Base-by-base conservation (phyloP, 2,888 invertebrate genomes). In the Drosophila conformis region DNA sequence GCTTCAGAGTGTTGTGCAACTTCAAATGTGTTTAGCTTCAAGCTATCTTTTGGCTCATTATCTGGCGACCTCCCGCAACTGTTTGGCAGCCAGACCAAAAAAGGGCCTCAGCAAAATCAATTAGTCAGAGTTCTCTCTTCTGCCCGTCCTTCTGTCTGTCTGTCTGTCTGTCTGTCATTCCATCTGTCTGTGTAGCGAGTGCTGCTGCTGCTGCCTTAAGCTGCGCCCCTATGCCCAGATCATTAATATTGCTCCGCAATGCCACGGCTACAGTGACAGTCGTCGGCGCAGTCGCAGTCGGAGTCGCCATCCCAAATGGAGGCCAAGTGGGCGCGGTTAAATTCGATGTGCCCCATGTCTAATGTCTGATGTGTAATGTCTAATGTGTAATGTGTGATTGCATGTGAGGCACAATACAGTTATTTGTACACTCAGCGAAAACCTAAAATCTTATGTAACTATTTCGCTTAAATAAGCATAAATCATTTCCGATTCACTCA, bases 91-190 rank as follows among this genome's bases (percentile, higher is more conserved):
- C 65, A 66, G 46, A 53, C 38, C 38, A 51, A 49, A 62, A 66
- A 70, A 71, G 65, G 65, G 58, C 72, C 62, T 58, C 61, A 75
- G 49, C n/a, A 65, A 83, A 87, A 90, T 90, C 87, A 90, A 87
- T 87, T 87, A 87, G 87, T 68, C 75, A 70, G 76, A 76, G 76
- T 74, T 80, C 57, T 42, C 63, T 46, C 40, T 8, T 21, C 27
- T 15, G 25, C 29, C 38, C 18, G 36, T n/a, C 18, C 1, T 25
- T 15, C 42, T 6, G 46, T n/a, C 18, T 7, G 25, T 36, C 42
- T 6, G 46, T n/a, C 18, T 7, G 25, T 36, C 11, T 15, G 25
- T 36, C 11, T 15, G 53, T 33, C 13, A 10, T 11, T 40, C 11
- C 13, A 11, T 11, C 29, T 36, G 27, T 38, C 21, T 27, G n/a